Evolutionary conservation across 2,797 vertebrate species (phyloP), one percentile per base, ranked within the genome.

Genomic region (Macroramphosus scolopax): DNA sequence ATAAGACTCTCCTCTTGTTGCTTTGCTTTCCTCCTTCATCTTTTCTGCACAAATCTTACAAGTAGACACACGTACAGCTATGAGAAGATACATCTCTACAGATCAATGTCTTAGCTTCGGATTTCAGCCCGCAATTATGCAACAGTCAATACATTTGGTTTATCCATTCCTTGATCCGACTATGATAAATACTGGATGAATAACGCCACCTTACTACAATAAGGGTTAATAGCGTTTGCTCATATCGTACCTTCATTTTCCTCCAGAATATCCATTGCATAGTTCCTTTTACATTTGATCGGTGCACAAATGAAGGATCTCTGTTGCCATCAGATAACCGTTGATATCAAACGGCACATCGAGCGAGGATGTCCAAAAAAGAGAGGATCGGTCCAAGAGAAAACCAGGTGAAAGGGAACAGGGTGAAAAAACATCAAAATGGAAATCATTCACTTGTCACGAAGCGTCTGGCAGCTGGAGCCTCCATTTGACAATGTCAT

Each of bases 381-480:
- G 46, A 51, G 38, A 5, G 31, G 49, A 53, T n/a, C n/a, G n/a
- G n/a, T n/a, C n/a, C n/a, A n/a, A n/a, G n/a, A n/a, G n/a, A 42
- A 64, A 67, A 67, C 41, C 39, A 49, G 57, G 43, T 34, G 43
- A 67, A 57, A 62, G 40, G 34, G 62, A 63, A 60, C 9, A 45
- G 55, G 30, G 8, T 33, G 44, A 40, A 64, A 68, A 77, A 58
- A 63, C 40, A 57, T 63, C 48, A 58, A 82, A 77, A 82, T 65
- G 68, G 40, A 69, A 80, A 78, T 85, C 77, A 73, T 86, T 86
- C 78, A 84, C 75, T 76, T 86, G 85, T 87, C 83, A 83, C 80
- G 83, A 83, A 82, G 73, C 85, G 67, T 84, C 82, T 84, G 74
- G 80, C 77, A 78, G 79, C 74, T 73, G 75, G 75, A 84, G 75